phyloP scores from a whole-genome alignment of 2,888 invertebrate genomes.

The Thyatira batis region DNA sequence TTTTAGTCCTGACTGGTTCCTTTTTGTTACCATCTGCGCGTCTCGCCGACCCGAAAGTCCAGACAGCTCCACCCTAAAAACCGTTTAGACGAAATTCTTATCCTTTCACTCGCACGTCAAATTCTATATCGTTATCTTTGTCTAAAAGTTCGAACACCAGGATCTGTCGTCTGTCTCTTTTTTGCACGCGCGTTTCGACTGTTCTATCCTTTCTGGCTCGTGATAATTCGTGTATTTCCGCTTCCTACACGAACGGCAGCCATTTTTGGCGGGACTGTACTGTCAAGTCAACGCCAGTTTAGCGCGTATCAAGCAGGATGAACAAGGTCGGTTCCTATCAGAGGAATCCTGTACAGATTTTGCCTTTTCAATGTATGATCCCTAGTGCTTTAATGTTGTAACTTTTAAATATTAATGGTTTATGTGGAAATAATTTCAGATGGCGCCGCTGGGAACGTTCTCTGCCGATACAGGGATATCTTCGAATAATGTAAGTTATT shows the following conservation, averaged over 20 bases:
- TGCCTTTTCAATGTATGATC: slow-evolving; percentile 26
- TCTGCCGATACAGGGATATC: slow-evolving; percentile 9
- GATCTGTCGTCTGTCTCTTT: slow-evolving; percentile 74
- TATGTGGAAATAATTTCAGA: slow-evolving; percentile 48
- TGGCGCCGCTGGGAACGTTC: slow-evolving; percentile 18
- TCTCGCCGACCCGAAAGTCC: slow-evolving; percentile 69
- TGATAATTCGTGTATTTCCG: slow-evolving; percentile 79
- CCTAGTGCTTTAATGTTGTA: slow-evolving; percentile 20
- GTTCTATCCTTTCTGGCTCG: slow-evolving; percentile 75
- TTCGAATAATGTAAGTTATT: slow-evolving; percentile 24
- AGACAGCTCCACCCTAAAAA: slow-evolving; percentile 82
- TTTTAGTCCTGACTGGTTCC: slow-evolving; percentile 73
- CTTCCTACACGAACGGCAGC: slow-evolving; percentile 78
- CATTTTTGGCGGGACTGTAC: slow-evolving; percentile 81
- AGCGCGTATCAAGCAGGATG: slow-evolving; percentile 72
- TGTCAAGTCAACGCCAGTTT: slow-evolving; percentile 78
- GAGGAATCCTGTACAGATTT: slow-evolving; percentile 45
- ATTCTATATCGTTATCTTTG: slow-evolving; percentile 65
- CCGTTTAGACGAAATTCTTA: slow-evolving; percentile 71
- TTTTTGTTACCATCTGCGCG: slow-evolving; percentile 81
- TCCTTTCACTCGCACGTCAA: slow-evolving; percentile 69
- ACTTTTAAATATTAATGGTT: slow-evolving; percentile 25
- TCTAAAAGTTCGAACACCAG: slow-evolving; percentile 69
- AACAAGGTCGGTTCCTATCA: slow-evolving; percentile 69
- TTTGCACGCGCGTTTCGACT: slow-evolving; percentile 63